phyloP scores from a whole-genome alignment of 37 sponge, comb jelly and placozoan genomes.

The Aplysina aerophoba region DNA sequence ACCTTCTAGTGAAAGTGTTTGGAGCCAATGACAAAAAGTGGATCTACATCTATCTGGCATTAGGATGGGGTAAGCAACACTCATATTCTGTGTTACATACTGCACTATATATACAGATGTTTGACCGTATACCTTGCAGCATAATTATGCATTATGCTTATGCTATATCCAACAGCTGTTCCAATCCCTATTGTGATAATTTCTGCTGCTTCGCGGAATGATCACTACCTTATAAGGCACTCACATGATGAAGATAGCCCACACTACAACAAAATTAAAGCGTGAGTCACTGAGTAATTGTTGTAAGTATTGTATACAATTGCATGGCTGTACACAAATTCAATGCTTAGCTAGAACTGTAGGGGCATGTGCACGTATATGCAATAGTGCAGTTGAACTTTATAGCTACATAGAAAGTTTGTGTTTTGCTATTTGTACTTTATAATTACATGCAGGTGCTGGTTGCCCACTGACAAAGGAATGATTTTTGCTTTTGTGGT shows the following conservation, averaged over 20 bases:
- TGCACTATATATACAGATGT: background rate
- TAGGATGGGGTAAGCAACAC: conserved; percentile 37
- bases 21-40: conserved; percentile 21
- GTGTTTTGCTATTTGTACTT: no score
- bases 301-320: no score
- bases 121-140: background rate
- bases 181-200: conserved; percentile 8
- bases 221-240: conserved; percentile 4
- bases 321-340: no score
- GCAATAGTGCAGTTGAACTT: no score
- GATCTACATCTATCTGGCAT: conserved; percentile 17
- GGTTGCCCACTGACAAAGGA: no score
- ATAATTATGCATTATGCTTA: no score
- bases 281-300: background rate
- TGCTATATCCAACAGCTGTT: background rate
- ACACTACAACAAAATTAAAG: conserved; percentile 12
- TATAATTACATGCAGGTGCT: no score
- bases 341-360: no score
- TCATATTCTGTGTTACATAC: background rate
- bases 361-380: background rate
- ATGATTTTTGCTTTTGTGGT: no score
- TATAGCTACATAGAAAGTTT: no score
- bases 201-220: background rate
- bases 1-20: conserved; percentile 52
- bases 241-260: conserved; percentile 12